These are phyloP conservation scores for Gallinago nigripennis DNA, from an alignment of 2,797 vertebrate species.

Conservation along the genomic window DNA sequence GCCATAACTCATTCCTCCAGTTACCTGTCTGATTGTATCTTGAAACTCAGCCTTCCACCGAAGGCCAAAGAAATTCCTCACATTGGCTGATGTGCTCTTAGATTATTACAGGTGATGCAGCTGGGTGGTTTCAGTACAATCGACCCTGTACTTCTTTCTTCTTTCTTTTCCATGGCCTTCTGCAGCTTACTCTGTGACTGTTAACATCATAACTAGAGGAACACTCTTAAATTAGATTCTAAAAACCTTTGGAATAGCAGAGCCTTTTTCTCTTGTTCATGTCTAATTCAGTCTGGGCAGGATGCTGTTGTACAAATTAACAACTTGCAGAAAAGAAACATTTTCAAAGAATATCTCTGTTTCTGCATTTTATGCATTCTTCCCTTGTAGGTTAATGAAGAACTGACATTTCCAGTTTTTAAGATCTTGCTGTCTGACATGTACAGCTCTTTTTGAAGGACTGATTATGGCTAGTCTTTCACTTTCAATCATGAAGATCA, in stretches of 20 bases:
- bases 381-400: neutral
- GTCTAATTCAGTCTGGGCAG: neutral
- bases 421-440: neutral
- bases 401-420: neutral
- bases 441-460: neutral
- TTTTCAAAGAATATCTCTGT: neutral
- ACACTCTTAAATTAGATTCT: neutral
- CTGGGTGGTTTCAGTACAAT: neutral
- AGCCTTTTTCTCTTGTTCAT: neutral
- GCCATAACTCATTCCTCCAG: neutral
- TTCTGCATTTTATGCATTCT: neutral
- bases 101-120: neutral
- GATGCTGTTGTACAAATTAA: neutral
- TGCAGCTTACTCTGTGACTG: neutral
- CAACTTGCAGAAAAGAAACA: neutral
- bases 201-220: neutral
- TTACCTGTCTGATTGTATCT: neutral
- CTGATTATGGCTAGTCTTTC: neutral
- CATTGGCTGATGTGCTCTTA: neutral
- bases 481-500: neutral
- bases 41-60: neutral
- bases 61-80: neutral
- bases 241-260: neutral
- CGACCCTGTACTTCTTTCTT: neutral
- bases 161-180: neutral